Evolutionary conservation across 2,888 invertebrate genomes (phyloP), one percentile per base, ranked within the genome.

Genomic region (Podotricha telesiphe): DNA sequence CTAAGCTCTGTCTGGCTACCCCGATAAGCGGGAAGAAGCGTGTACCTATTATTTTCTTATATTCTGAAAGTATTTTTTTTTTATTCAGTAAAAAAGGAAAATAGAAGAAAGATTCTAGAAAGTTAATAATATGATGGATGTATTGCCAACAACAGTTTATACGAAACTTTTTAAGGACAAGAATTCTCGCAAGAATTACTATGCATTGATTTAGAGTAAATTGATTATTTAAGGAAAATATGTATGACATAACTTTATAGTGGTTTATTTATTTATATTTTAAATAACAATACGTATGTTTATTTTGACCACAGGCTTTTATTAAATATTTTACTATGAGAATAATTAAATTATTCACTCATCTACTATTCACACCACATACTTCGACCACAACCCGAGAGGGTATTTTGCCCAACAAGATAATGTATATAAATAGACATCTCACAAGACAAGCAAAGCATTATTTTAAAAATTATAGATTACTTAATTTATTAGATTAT

Each of bases 211-310:
- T 55, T 55, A 37, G 10, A 37, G n/a, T n/a, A 11, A 34, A 37
- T n/a, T 55, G 34, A 55, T 34, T 55, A 37, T 13, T 55, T 37
- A 17, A 55, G 55, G 55, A 55, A 55, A 55, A 55, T 55, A 55
- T 55, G 17, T 55, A 55, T 55, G 34, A 55, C 34, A 55, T 37
- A 17, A 17, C 55, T 11, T 55, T 17, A 13, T 42, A 37, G 55
- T 37, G 55, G 55, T 55, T 37, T 55, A 17, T 55, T 55, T 37
- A 17, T n/a, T n/a, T n/a, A n/a, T n/a, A n/a, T 10, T 53, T 53
- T 17, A 53, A 28, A 28, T 53, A 11, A 55, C 34, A 34, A 55
- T 42, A 42, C 13, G 42, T 42, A 42, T 17, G 55, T 3, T 1
- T 55, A 19, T 34, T 53, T 11, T 37, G 55, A 55, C 55, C 55